Conservation (phyloP, 2,888 invertebrate species). For the Diaprepes abbreviatus region DNA sequence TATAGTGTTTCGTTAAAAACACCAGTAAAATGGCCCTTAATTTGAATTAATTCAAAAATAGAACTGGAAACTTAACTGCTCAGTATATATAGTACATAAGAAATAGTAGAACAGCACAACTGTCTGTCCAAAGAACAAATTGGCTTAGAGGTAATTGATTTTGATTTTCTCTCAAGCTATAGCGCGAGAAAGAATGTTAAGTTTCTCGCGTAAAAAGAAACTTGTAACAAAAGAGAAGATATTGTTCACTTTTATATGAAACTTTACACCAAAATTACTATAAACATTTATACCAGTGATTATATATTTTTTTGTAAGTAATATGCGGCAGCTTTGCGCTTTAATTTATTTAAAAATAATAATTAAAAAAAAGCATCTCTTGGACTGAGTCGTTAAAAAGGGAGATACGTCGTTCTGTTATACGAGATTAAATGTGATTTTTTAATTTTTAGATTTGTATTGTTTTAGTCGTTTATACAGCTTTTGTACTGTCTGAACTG, state of each 20-base stretch:
- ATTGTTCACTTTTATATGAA: not conserved
- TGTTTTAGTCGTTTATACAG: conserved; percentile 31
- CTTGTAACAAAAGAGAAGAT: too few species aligned
- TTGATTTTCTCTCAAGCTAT: too few species aligned
- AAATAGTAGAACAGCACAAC: too few species aligned
- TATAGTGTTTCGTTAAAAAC: too few species aligned
- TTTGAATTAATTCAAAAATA: too few species aligned
- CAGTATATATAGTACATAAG: too few species aligned
- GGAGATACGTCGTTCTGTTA: conserved; percentile 41
- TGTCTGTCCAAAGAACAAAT: too few species aligned
- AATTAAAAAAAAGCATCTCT: conserved; percentile 10
- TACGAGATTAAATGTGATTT: conserved; percentile 52
- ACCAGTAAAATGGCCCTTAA: too few species aligned
- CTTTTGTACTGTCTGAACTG: conserved; percentile 32
- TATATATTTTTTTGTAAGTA: conserved; percentile 6
- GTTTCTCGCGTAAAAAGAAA: too few species aligned
- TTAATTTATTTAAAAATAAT: conserved; percentile 34
- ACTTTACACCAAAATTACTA: not conserved
- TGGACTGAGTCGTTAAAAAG: conserved; percentile 22
- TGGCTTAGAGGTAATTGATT: too few species aligned
- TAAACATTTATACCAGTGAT: not conserved
- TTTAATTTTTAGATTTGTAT: conserved; percentile 44
- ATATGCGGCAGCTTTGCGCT: conserved; percentile 38
- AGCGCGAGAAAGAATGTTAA: too few species aligned
- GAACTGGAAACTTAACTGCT: too few species aligned